A percentile compares a stretch with the other conserved stretches of the same genome.
Evolutionary conservation across 2,888 invertebrate genomes (phyloP).

Genomic region (Onthophagus sagittarius): DNA sequence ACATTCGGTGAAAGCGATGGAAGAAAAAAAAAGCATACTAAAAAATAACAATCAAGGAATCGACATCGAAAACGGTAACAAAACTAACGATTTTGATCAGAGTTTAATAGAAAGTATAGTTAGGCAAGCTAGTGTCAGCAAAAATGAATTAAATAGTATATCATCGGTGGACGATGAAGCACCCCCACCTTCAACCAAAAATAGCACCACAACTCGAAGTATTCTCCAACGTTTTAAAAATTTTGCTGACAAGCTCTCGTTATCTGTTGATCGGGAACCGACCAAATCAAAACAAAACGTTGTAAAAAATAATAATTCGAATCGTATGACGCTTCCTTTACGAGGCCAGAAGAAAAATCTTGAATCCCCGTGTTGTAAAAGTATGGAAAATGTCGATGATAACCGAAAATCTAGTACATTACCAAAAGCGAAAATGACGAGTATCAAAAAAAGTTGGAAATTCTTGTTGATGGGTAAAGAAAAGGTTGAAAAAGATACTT

Average conservation of each 20-base stretch:
- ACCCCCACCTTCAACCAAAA: constrained; percentile 27
- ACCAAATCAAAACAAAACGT: constrained; percentile 31
- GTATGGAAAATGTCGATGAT: constrained; percentile 38
- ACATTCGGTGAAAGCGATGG: constrained; percentile 41
- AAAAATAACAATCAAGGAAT: constrained; percentile 41
- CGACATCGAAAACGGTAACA: constrained; percentile 23
- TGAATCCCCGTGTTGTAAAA: constrained; percentile 39
- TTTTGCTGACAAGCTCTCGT: constrained; percentile 53
- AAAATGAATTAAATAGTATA: constrained; percentile 33
- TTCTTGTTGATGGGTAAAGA: constrained; percentile 43
- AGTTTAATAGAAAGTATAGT: constrained; percentile 27
- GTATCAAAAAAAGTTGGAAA: constrained; percentile 44
- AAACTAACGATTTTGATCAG: constrained; percentile 22
- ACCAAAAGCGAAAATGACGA: constrained; percentile 40
- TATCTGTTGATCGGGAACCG: constrained; percentile 50
- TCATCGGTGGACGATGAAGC: constrained; percentile 21
- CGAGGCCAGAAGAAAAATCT: constrained; percentile 33
- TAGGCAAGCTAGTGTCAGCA: constrained; percentile 26
- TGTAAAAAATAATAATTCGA: constrained; percentile 38
- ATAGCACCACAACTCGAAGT: constrained; percentile 45
- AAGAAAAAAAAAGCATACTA: constrained; percentile 45
- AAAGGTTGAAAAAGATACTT: constrained; percentile 33
- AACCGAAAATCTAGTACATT: constrained; percentile 40
- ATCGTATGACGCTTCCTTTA: constrained; percentile 27
- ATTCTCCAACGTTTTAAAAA: constrained; percentile 53